Conservation (phyloP, 2,797 vertebrate genomes). For the Caiman crocodilus region DNA sequence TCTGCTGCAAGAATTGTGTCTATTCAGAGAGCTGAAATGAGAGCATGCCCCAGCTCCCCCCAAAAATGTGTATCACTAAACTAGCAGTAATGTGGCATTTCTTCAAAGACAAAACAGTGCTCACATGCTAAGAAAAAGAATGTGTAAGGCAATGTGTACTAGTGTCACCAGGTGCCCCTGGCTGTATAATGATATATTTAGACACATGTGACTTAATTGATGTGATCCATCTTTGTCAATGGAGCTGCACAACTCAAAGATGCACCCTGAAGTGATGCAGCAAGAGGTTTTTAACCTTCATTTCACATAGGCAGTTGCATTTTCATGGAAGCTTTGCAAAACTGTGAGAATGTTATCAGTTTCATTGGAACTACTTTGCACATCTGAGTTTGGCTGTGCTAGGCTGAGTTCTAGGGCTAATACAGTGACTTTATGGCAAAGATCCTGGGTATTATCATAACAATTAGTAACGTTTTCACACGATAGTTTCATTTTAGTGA, state of each 20-base stretch:
- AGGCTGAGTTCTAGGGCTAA: background rate
- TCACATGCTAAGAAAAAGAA: background rate
- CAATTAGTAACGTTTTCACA: background rate
- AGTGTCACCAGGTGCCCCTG: background rate
- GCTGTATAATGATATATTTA: background rate
- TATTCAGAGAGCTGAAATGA: background rate
- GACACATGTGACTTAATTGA: slow-evolving; percentile 38
- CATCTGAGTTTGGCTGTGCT: background rate
- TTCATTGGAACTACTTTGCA: background rate
- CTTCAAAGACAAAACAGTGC: background rate
- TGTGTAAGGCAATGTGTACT: background rate
- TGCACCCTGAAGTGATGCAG: background rate
- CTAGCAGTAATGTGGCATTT: background rate
- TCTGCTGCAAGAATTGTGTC: background rate
- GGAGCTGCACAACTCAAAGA: slow-evolving; percentile 7
- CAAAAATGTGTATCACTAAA: background rate
- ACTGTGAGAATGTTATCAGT: background rate
- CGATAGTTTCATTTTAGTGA: background rate
- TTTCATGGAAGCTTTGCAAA: background rate
- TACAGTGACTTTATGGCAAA: background rate
- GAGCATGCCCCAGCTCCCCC: background rate
- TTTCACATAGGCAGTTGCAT: background rate
- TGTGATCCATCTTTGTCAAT: slow-evolving; percentile 43
- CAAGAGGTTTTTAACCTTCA: background rate
- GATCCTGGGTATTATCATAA: background rate